A percentile compares a stretch with the other conserved stretches of the same genome.
phyloP scores from a whole-genome alignment of 2,888 invertebrate genomes.

The Parelbella ahira region DNA sequence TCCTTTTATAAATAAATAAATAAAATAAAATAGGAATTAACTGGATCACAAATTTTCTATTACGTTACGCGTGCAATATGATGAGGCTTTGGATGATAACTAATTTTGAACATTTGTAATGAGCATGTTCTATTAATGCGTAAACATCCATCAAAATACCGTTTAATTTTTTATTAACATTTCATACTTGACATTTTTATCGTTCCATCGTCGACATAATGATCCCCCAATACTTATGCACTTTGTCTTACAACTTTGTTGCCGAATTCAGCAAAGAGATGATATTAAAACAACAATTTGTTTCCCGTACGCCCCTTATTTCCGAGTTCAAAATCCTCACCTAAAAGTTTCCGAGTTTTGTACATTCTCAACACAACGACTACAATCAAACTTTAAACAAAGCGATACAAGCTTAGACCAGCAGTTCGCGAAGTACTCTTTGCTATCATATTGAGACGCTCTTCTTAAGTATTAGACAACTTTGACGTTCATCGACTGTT shows the following conservation, averaged over 20 bases:
- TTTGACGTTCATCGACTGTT: slow-evolving; percentile 43
- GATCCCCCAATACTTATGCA: slow-evolving; percentile 8
- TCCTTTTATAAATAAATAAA: too few relatives aligned
- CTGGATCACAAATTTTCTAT: too few relatives aligned
- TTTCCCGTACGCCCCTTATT: slow-evolving; percentile 21
- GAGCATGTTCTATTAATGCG: too few relatives aligned
- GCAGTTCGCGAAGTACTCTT: slow-evolving; percentile 37
- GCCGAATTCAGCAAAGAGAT: slow-evolving; percentile 24
- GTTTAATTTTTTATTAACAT: too few relatives aligned
- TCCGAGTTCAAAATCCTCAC: slow-evolving; percentile 23
- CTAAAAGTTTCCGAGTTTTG: slow-evolving; percentile 23
- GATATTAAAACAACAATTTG: slow-evolving; percentile 26
- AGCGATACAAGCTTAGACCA: slow-evolving; percentile 38
- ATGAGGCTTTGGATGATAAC: too few relatives aligned
- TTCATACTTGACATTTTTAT: too few relatives aligned
- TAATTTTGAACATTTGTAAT: too few relatives aligned
- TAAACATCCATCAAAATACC: too few relatives aligned
- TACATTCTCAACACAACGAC: slow-evolving; percentile 25
- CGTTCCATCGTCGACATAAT: slow-evolving; percentile 12
- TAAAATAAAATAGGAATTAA: too few relatives aligned
- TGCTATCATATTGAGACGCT: slow-evolving; percentile 46
- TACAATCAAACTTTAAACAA: slow-evolving; percentile 52
- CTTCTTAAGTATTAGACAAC: slow-evolving; percentile 55
- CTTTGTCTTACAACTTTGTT: slow-evolving; percentile 11
- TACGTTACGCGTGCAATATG: too few relatives aligned